These are phyloP conservation scores for Ranitomeya imitator DNA, from an alignment of 2,113 vertebrate species.

Conservation along the genomic window DNA sequence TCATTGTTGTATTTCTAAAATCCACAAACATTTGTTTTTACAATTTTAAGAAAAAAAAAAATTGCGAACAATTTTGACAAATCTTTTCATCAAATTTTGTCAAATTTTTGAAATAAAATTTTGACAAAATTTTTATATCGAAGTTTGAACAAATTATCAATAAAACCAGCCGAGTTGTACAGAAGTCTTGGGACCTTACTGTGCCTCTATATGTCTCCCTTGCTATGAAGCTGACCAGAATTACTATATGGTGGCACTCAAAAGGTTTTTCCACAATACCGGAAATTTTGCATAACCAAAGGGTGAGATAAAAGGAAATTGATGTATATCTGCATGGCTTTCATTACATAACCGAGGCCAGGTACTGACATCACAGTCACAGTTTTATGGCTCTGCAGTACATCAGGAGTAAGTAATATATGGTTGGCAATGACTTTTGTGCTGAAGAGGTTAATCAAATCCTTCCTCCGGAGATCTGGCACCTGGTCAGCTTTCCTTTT, in stretches of 20 bases:
- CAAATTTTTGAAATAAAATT: neutral
- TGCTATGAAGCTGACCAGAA: neutral
- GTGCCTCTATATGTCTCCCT: neutral
- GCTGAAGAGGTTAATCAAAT: slow-evolving; percentile 43
- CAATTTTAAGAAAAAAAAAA: neutral
- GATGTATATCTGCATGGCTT: no score
- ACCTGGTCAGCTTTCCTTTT: slow-evolving; percentile 28
- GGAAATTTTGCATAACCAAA: neutral
- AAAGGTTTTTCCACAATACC: neutral
- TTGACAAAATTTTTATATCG: neutral
- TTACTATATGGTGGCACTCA: neutral
- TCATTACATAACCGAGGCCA: neutral
- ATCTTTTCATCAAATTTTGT: neutral
- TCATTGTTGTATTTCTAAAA: slow-evolving; percentile 98
- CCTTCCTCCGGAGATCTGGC: slow-evolving; percentile 32
- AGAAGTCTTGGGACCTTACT: neutral
- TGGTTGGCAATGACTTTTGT: neutral
- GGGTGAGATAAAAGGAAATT: no score
- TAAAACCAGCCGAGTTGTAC: neutral
- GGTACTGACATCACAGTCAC: neutral
- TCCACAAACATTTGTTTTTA: slow-evolving; percentile 41
- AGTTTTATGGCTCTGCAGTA: slow-evolving; percentile 5
- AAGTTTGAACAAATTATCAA: neutral
- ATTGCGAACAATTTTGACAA: neutral
- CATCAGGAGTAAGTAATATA: neutral